phyloP scores from a whole-genome alignment of 2,888 invertebrate species.

The Silvanus unidentatus region DNA sequence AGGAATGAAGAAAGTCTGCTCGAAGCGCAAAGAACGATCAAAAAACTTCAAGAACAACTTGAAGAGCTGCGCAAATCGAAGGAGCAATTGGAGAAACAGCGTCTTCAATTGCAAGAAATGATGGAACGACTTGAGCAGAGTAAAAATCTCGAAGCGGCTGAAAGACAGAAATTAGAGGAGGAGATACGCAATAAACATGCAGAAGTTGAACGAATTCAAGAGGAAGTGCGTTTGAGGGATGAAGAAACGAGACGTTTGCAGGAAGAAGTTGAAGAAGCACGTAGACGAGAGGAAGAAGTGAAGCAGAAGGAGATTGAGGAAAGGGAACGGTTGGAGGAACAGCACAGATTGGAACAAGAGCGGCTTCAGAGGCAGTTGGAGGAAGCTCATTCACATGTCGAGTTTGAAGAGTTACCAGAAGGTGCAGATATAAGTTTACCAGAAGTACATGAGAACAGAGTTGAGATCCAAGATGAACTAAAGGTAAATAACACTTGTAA shows the following conservation, averaged over 20 bases:
- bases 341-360: constrained; percentile 16
- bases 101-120: constrained; percentile 80
- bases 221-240: constrained; percentile 37
- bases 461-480: constrained; percentile 38
- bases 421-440: constrained; percentile 35
- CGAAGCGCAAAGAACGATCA: constrained; percentile 80
- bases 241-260: constrained; percentile 37
- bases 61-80: constrained; percentile 82
- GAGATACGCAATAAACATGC: constrained; percentile 79
- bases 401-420: constrained; percentile 32
- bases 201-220: constrained; percentile 36
- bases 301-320: too few species aligned
- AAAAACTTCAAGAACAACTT: constrained; percentile 79
- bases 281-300: constrained; percentile 31
- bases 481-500: constrained; percentile 24
- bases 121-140: constrained; percentile 85
- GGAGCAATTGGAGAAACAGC: constrained; percentile 79
- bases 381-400: constrained; percentile 15
- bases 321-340: constrained; percentile 22
- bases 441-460: constrained; percentile 36
- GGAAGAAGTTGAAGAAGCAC: constrained; percentile 37
- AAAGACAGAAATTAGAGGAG: constrained; percentile 77
- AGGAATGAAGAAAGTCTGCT: constrained; percentile 66
- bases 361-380: constrained; percentile 17
- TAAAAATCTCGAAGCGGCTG: constrained; percentile 82